Conservation (phyloP, 2,797 vertebrate genomes). For the Ctenopoma multispine region DNA sequence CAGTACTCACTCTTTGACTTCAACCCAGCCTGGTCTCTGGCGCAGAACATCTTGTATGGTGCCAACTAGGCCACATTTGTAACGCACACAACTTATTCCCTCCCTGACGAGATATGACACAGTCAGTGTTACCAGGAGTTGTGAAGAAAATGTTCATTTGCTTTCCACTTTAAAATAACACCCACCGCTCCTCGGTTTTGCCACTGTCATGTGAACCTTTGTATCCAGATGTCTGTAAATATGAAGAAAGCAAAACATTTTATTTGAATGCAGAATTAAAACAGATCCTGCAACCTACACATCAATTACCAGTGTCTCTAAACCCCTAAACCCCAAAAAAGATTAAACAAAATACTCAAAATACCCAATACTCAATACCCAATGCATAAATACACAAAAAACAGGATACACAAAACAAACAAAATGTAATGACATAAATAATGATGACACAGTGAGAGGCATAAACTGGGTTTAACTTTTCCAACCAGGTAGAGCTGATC, state of each 20-base stretch:
- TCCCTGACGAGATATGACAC: slow-evolving; percentile 50
- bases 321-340: too few relatives aligned
- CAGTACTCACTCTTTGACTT: slow-evolving; percentile 92
- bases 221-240: slow-evolving; percentile 68
- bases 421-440: too few relatives aligned
- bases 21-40: slow-evolving; percentile 89
- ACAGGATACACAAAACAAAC: too few relatives aligned
- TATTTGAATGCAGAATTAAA: background rate
- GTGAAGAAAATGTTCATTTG: background rate
- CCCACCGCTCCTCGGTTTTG: slow-evolving; percentile 79
- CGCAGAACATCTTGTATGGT: slow-evolving; percentile 89
- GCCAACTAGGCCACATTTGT: slow-evolving; percentile 86
- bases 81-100: slow-evolving; percentile 83
- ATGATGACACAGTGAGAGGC: background rate
- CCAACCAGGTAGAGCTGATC: background rate
- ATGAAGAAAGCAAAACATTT: slow-evolving; percentile 8
- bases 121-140: background rate
- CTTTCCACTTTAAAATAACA: slow-evolving; percentile 21
- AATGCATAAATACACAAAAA: too few relatives aligned
- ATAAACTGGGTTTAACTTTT: background rate
- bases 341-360: too few relatives aligned
- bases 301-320: too few relatives aligned
- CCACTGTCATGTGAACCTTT: slow-evolving; percentile 64
- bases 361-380: too few relatives aligned
- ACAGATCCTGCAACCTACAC: background rate